These are phyloP conservation scores for Agonum fuliginosum DNA, from an alignment of 2,888 invertebrate genomes.

Conservation along the genomic window DNA sequence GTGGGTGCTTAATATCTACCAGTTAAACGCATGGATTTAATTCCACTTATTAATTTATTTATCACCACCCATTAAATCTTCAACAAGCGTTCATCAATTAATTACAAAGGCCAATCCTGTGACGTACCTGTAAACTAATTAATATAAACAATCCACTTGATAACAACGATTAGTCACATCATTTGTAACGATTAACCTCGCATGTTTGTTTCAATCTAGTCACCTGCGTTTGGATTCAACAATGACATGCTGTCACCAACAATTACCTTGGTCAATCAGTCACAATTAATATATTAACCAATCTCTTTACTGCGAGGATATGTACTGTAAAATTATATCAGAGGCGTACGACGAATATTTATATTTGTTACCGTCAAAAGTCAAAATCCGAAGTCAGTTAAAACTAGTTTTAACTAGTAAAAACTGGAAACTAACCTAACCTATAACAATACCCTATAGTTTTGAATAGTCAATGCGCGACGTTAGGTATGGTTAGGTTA, in stretches of 20 bases:
- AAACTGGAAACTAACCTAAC: too few relatives aligned
- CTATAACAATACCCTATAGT: too few relatives aligned
- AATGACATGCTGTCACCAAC: slow-evolving; percentile 43
- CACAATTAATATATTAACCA: slow-evolving; percentile 11
- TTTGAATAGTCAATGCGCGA: too few relatives aligned
- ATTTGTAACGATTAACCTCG: slow-evolving; percentile 52
- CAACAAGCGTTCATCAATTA: background rate
- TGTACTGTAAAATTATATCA: background rate
- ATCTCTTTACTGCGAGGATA: background rate
- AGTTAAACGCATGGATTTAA: background rate
- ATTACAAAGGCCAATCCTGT: background rate
- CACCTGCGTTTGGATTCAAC: slow-evolving; percentile 19
- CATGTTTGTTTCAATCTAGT: slow-evolving; percentile 54
- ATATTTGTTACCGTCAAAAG: too few relatives aligned
- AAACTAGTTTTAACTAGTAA: too few relatives aligned
- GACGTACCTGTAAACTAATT: background rate
- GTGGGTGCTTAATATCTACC: too few relatives aligned
- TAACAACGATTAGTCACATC: slow-evolving; percentile 42
- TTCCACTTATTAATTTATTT: slow-evolving; percentile 7
- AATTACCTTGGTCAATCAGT: slow-evolving; percentile 38
- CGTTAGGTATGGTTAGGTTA: too few relatives aligned
- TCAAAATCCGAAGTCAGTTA: too few relatives aligned
- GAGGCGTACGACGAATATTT: background rate
- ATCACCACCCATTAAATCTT: background rate
- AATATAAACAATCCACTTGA: slow-evolving; percentile 50